phyloP scores from a whole-genome alignment of 2,113 vertebrate species.

The Chinchilla lanigera region DNA sequence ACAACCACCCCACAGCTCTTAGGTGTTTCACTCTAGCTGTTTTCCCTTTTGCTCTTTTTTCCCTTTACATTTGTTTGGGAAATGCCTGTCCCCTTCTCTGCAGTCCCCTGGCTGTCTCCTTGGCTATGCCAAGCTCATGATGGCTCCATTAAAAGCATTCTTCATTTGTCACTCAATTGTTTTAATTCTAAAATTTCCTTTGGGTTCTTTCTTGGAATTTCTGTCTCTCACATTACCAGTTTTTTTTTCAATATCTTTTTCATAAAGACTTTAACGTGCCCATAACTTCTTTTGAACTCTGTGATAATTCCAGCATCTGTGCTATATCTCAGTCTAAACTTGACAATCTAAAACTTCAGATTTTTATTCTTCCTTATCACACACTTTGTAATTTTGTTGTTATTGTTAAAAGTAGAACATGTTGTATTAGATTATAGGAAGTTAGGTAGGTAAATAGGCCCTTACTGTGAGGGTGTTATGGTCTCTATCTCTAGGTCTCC shows the following conservation, averaged over 20 bases:
- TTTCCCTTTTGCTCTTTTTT: background rate
- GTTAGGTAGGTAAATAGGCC: background rate
- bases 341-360: background rate
- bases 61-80: background rate
- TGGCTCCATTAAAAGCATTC: background rate
- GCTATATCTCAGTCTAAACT: background rate
- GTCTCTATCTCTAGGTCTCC: background rate
- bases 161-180: background rate
- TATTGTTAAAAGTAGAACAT: background rate
- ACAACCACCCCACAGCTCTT: background rate
- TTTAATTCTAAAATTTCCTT: background rate
- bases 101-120: background rate
- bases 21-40: background rate
- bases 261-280: background rate
- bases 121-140: background rate
- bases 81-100: too few species aligned
- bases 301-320: background rate
- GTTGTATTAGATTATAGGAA: background rate
- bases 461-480: background rate
- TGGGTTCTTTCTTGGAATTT: background rate
- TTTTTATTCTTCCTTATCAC: background rate
- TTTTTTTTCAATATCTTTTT: background rate
- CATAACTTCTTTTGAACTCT: background rate
- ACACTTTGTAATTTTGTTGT: background rate
- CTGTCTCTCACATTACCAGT: background rate